phyloP scores from a whole-genome alignment of 2,888 invertebrate genomes.

The Drosophila pseudotakahashii region DNA sequence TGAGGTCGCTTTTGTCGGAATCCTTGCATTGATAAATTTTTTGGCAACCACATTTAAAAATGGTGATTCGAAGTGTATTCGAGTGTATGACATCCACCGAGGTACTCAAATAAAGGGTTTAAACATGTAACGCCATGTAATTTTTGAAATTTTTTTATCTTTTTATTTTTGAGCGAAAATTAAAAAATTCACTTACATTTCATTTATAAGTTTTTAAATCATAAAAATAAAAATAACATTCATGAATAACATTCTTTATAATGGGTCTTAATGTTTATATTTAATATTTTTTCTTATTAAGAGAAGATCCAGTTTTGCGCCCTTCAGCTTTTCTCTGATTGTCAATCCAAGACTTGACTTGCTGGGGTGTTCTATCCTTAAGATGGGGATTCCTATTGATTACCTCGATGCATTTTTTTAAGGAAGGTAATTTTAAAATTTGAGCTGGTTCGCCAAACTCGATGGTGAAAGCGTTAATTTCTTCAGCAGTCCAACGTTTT shows the following conservation, averaged over 20 bases:
- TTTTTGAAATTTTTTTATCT: background rate
- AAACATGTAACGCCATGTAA: background rate
- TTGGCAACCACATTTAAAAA: constrained; percentile 1
- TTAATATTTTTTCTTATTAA: background rate
- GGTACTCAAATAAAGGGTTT: background rate
- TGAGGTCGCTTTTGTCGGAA: background rate
- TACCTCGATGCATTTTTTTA: background rate
- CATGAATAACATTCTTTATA: background rate
- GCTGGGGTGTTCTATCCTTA: background rate
- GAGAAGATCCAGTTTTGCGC: background rate
- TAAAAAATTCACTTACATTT: background rate
- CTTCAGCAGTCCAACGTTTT: background rate
- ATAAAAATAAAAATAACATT: constrained; percentile 1
- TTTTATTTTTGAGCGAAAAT: constrained; percentile 1
- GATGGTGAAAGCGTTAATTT: background rate
- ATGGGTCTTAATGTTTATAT: no score
- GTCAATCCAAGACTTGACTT: constrained; percentile 1
- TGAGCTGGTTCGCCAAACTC: background rate
- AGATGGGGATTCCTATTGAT: background rate
- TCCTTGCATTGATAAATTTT: background rate
- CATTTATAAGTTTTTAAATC: background rate
- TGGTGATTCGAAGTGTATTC: background rate
- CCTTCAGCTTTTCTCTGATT: background rate
- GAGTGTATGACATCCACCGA: constrained; percentile 1
- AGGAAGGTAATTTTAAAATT: background rate